Evolutionary conservation across 2,797 vertebrate genomes (phyloP), one percentile per base, ranked within the genome.

Genomic region (Chanos chanos): DNA sequence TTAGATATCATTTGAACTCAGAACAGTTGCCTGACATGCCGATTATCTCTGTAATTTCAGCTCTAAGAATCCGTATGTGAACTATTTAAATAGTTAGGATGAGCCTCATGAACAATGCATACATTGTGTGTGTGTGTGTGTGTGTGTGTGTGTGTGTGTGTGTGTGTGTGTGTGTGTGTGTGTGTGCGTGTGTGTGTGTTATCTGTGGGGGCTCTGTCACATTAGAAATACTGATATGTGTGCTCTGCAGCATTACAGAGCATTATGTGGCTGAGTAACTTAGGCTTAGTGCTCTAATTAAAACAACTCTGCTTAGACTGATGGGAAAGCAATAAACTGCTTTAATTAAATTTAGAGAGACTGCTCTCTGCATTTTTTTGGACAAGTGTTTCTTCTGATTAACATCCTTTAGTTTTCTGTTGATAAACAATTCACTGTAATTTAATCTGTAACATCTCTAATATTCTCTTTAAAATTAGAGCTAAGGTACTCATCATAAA

Each of bases 331-430:
- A 68, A 64, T 74, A 64, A 65, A 73, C 73, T 37, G 62, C 72
- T 67, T 66, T 85, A 84, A 86, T 87, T 88, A 74, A 83, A 85
- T 84, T 79, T 71, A 81, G 68, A 79, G 70, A 66, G 80, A 78
- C 75, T 41, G 62, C 64, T 74, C 78, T 80, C 74, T 79, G 72
- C 77, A 80, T n/a, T n/a, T 64, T 64, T 74, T 48, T 61, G 56
- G 71, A 60, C 64, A 18, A 71, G 71, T 70, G 71, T 77, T 81
- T 83, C 68, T 39, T 63, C 75, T 75, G 71, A 73, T 76, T 65
- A 51, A 49, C 69, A 62, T 54, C 64, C 52, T 47, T 27, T 15
- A 61, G 31, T 10, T 4, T 27, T 33, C 61, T 53, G 75, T 72
- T 30, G 73, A 81, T 77, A 75, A 81, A 81, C 65, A 72, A 77